Evolutionary conservation across 2,113 vertebrate genomes (phyloP), one percentile per base, ranked within the genome.

Genomic region (Otus sunia): DNA sequence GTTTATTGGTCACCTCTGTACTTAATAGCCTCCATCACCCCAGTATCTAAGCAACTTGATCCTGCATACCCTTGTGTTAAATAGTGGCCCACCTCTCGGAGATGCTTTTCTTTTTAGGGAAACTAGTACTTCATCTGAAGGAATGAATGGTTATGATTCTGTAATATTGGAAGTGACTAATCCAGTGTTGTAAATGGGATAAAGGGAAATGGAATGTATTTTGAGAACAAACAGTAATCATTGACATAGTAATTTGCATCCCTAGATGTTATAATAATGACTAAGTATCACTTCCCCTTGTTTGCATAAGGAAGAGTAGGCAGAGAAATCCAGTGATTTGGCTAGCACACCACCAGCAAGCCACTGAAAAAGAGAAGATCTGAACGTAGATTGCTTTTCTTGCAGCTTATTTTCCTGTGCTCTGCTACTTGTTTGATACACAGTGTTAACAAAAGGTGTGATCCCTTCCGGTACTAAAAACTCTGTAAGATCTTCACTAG

Each of bases 151-250:
- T 91, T 95, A 62, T 95, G 92, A 94, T 96, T 97, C 91, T 85
- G 21, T 92, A 62, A 89, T 69, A 85, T 93, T 97, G 96, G 88
- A 97, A 97, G 92, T 97, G 96, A 97, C 95, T 97, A 97, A 97
- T 95, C 91, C 66, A 27, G 45, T 89, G 91, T 96, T 96, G 92
- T 92, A 95, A 95, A 95, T 78, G 88, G 69, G 91, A 95, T 96
- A 96, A 96, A 97, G 91, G 94, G 77, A 97, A 97, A 95, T 22
- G 69, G 92, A 82, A 80, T 95, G 71, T 97, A 95, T 97, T 97
- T 96, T 95, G 94, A 97, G 92, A 97, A 97, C 94, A 95, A 97
- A 96, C 71, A 95, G 96, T 97, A 97, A 96, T 97, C 96, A 97
- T 95, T 97, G 92, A 92, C 92, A 97, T 58, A 95, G 96, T 92